Conservation (phyloP, 2,113 vertebrate species). For the Psophia crepitans region DNA sequence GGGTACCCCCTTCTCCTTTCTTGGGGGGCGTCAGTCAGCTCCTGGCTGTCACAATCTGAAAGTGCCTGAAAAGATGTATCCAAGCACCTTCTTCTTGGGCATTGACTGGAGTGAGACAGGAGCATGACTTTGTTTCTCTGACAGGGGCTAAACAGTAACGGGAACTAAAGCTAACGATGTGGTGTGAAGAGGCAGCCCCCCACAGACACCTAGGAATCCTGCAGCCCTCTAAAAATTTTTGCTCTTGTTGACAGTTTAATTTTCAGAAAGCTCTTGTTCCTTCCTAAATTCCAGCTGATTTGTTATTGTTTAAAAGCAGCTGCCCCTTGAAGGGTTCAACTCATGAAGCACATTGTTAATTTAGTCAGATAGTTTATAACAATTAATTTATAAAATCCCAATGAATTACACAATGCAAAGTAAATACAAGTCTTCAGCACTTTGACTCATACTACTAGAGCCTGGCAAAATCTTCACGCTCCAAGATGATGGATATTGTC, state of each 20-base stretch:
- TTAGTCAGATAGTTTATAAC: background rate
- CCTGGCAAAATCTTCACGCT: background rate
- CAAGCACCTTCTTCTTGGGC: background rate
- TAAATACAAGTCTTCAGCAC: background rate
- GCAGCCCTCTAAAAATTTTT: background rate
- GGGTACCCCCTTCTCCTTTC: background rate
- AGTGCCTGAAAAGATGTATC: background rate
- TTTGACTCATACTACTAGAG: background rate
- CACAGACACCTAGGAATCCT: background rate
- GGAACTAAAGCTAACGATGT: background rate
- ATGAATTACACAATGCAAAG: background rate
- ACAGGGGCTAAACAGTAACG: background rate
- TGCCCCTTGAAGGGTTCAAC: background rate
- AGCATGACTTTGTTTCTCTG: rapidly evolving
- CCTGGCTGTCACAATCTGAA: background rate
- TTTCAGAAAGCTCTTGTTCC: background rate
- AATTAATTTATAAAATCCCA: background rate
- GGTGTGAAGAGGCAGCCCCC: background rate
- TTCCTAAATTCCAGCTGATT: background rate
- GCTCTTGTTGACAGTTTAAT: background rate
- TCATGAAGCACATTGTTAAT: background rate
- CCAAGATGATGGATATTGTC: background rate
- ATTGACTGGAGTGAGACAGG: background rate
- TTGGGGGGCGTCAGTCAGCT: background rate
- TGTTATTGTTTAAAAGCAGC: background rate